Conservation (phyloP, 2,113 vertebrate species). For the Eulemur rufifrons region DNA sequence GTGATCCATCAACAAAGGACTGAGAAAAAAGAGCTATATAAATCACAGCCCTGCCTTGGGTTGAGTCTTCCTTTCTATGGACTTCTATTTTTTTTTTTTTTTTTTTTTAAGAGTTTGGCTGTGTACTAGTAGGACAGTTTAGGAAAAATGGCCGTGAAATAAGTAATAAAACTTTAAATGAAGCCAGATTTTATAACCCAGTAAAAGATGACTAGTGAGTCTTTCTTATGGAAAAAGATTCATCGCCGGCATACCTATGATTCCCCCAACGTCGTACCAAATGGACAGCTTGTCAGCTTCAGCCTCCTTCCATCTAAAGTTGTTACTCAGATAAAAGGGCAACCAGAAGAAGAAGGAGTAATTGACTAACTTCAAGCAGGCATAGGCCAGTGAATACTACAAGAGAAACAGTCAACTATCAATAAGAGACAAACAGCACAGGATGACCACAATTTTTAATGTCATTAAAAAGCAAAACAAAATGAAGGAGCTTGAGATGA, state of each 20-base stretch:
- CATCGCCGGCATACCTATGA: constrained; percentile 88
- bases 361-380: constrained; percentile 97
- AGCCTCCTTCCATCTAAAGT: constrained; percentile 95
- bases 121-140: background rate
- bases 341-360: constrained; percentile 99
- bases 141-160: background rate
- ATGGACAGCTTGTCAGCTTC: constrained; percentile 95
- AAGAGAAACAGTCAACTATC: constrained; percentile 33
- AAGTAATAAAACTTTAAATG: constrained; percentile 11
- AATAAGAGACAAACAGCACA: background rate
- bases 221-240: background rate
- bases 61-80: background rate
- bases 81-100: background rate
- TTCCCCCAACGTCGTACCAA: constrained; percentile 98
- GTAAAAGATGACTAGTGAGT: background rate
- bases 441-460: background rate
- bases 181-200: background rate
- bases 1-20: background rate
- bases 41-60: background rate
- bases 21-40: background rate
- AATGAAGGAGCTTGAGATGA: background rate
- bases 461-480: background rate
- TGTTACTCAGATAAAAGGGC: constrained; percentile 96
- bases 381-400: constrained; percentile 95
- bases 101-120: background rate